Conservation (phyloP, 2,888 invertebrate species). For the Nemurella pictetii region DNA sequence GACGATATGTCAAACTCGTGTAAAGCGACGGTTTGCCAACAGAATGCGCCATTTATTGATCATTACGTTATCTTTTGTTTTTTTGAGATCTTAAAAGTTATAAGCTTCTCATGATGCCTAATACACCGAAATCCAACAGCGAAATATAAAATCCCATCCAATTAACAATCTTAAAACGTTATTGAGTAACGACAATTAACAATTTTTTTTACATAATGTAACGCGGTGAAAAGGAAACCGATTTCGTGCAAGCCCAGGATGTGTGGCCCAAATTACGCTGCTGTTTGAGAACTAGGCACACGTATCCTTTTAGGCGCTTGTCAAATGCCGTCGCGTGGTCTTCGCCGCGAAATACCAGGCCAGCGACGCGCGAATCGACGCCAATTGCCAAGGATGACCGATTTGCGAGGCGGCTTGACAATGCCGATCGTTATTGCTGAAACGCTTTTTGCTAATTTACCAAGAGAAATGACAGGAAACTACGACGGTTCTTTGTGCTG, state of each 20-base stretch:
- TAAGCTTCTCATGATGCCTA: too few relatives aligned
- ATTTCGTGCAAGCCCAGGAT: background rate
- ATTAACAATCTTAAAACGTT: too few relatives aligned
- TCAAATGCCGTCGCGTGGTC: background rate
- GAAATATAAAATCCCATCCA: too few relatives aligned
- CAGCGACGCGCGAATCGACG: background rate
- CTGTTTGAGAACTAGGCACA: too few relatives aligned
- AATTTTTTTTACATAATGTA: background rate
- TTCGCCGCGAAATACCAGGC: background rate
- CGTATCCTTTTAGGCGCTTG: background rate
- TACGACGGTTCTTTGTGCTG: background rate
- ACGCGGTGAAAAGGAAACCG: background rate
- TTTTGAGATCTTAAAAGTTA: too few relatives aligned
- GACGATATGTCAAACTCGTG: background rate
- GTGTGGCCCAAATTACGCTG: background rate
- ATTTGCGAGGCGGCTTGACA: background rate
- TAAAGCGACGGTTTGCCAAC: too few relatives aligned
- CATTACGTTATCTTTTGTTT: too few relatives aligned
- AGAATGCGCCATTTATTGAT: too few relatives aligned
- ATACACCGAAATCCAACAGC: too few relatives aligned
- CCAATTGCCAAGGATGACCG: background rate
- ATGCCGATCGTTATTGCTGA: background rate
- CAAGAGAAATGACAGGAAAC: background rate
- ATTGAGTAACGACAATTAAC: too few relatives aligned
- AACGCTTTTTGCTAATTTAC: background rate